Percentiles rank a stretch among this genome's conserved stretches.
Evolutionary conservation across 2,888 invertebrate genomes (phyloP).

Genomic region (Ophion costatus): DNA sequence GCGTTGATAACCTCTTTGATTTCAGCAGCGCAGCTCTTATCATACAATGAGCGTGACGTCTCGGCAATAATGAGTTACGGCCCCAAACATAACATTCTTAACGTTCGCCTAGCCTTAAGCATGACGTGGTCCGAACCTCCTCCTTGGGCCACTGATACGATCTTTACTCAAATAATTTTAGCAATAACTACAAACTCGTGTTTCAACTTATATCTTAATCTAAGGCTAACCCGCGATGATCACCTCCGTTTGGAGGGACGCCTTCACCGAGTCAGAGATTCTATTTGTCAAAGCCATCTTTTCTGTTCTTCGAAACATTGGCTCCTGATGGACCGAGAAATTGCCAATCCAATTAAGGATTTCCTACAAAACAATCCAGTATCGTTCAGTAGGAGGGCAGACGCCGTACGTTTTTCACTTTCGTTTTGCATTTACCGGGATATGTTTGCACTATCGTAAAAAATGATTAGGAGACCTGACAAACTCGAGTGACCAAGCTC

Average conservation of each 20-base stretch:
- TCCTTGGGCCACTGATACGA: slow-evolving; percentile 57
- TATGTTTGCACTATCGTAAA: no score
- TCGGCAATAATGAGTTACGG: not conserved
- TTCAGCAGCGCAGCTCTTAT: not conserved
- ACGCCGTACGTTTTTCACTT: no score
- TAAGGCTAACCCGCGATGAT: no score
- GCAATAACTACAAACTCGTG: not conserved
- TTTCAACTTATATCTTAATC: not conserved
- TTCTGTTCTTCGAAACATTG: not conserved
- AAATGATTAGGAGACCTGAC: no score
- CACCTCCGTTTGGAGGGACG: no score
- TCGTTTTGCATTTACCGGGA: not conserved
- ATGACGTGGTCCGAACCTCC: slow-evolving; percentile 57
- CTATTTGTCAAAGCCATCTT: not conserved
- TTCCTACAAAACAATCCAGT: not conserved
- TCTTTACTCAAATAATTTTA: slow-evolving; percentile 1
- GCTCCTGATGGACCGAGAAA: not conserved
- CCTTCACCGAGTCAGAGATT: not conserved
- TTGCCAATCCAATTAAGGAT: not conserved
- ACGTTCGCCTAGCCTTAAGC: slow-evolving; percentile 17
- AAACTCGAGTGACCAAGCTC: no score
- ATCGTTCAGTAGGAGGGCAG: no score
- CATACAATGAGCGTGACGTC: not conserved
- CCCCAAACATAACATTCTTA: not conserved
- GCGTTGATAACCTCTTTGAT: not conserved